These are phyloP conservation scores for Neoarius graeffei DNA, from an alignment of 2,113 vertebrate species.

Conservation along the genomic window DNA sequence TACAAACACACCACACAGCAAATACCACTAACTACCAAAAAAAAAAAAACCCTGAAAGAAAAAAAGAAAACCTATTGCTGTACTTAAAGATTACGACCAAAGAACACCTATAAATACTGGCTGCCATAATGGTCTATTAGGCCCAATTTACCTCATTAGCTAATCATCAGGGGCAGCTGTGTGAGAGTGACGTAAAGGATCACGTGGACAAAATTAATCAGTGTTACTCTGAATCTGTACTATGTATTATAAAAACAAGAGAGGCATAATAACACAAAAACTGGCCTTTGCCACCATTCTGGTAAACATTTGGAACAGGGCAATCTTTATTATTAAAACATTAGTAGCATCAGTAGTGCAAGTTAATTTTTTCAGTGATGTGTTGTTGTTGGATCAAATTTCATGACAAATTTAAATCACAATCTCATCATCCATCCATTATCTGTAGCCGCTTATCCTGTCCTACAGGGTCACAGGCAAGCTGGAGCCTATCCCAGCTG, in stretches of 20 bases:
- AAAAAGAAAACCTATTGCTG: no score
- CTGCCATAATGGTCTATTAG: neutral
- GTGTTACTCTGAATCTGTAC: no score
- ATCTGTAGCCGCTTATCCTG: no score
- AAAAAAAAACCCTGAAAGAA: neutral
- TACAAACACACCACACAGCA: neutral
- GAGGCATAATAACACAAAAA: neutral
- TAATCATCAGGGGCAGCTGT: conserved; percentile 31
- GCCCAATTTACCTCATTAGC: conserved; percentile 35
- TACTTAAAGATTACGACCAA: neutral
- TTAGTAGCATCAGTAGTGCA: neutral
- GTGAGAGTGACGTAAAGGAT: neutral
- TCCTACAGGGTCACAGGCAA: no score
- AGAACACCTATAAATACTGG: neutral
- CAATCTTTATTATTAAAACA: neutral
- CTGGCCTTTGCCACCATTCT: neutral
- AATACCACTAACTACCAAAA: no score
- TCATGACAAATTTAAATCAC: neutral
- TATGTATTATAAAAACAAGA: neutral
- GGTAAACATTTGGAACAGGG: neutral
- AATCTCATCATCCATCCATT: no score
- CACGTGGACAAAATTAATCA: neutral
- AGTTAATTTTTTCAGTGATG: neutral
- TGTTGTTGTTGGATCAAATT: neutral
- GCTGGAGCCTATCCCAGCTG: no score